phyloP scores from a whole-genome alignment of 2,797 vertebrate genomes.

The Mareca strepera region DNA sequence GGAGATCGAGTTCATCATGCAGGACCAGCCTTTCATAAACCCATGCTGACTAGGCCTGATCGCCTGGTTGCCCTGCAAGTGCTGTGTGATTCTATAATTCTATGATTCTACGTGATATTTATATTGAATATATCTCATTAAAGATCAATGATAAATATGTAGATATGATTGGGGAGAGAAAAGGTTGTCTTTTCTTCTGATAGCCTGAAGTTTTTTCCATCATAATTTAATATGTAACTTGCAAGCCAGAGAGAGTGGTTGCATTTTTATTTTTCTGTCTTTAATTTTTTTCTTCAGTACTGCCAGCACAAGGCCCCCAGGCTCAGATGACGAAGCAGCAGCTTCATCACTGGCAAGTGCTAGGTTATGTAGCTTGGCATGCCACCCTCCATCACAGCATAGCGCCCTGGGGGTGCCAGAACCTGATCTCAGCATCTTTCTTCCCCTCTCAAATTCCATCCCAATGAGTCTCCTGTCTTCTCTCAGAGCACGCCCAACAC shows the following conservation, averaged over 20 bases:
- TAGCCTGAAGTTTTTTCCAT: accelerated
- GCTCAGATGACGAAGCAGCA: not conserved
- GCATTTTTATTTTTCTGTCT: not conserved
- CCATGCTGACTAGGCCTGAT: no score
- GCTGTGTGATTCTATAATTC: no score
- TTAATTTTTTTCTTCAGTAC: not conserved
- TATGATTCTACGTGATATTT: not conserved
- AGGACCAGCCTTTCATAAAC: no score
- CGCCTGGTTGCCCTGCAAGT: no score
- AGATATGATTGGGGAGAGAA: not conserved
- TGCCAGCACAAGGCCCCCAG: not conserved
- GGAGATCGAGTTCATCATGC: no score
- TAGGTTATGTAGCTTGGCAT: accelerated
- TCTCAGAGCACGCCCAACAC: not conserved
- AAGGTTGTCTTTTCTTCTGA: not conserved
- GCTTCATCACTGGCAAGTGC: not conserved
- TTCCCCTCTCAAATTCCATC: not conserved
- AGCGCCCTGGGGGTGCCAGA: not conserved
- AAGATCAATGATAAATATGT: not conserved
- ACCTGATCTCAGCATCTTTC: not conserved
- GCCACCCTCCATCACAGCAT: not conserved
- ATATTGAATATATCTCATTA: not conserved
- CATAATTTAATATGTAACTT: not conserved
- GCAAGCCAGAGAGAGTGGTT: not conserved
- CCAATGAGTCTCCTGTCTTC: not conserved